Conservation (phyloP, 2,797 vertebrate species). For the Hypotaenidia philippensis region DNA sequence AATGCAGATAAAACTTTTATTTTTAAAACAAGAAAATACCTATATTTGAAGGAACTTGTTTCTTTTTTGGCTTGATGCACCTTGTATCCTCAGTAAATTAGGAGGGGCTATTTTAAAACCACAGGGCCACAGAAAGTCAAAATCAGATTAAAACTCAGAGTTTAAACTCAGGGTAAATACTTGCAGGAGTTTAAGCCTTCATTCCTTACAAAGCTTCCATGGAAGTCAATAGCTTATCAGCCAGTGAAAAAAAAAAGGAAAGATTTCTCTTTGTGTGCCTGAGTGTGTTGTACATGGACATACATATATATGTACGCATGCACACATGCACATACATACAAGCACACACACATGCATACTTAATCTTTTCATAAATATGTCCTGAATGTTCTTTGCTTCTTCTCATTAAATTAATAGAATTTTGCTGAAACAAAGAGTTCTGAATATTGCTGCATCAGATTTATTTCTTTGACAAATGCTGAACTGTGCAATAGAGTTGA, state of each 20-base stretch:
- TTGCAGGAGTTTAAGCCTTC: neutral
- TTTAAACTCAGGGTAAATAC: neutral
- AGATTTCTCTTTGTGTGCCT: neutral
- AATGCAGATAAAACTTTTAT: neutral
- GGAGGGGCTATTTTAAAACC: neutral
- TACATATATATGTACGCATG: neutral
- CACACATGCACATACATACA: neutral
- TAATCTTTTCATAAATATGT: neutral
- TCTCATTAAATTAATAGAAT: neutral
- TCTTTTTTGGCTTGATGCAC: neutral
- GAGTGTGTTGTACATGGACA: neutral
- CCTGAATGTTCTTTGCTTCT: neutral
- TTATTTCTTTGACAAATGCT: neutral
- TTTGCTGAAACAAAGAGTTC: neutral
- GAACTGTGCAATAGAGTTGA: neutral
- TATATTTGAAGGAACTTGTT: neutral
- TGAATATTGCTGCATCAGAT: neutral
- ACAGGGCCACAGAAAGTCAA: neutral
- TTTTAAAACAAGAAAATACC: neutral
- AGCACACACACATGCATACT: too few relatives aligned
- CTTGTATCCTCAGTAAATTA: neutral
- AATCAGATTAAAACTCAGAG: neutral
- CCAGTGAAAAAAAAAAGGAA: neutral
- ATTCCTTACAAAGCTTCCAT: neutral
- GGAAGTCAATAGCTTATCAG: neutral